Evolutionary conservation across 2,888 invertebrate genomes (phyloP), one percentile per base, ranked within the genome.

Genomic region (Margaritifera margaritifera): DNA sequence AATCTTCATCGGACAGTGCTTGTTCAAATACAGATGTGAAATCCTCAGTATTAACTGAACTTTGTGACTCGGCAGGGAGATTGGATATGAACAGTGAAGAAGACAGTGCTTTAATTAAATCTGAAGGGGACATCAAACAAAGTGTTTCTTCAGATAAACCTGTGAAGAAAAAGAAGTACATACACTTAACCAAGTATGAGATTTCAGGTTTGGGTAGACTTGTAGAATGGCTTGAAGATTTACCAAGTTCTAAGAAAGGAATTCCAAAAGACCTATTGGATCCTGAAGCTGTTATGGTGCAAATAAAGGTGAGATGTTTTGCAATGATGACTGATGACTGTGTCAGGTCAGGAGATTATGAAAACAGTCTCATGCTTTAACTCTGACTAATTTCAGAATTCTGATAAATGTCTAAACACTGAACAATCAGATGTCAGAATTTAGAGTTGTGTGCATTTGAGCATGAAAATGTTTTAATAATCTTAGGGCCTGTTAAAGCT

Each of bases 221-320:
- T 80, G 95, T 97, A 25, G 94, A 95, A 92, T 97, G 96, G 91
- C 91, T 98, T 24, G 96, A 96, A 87, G 94, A 95, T 87, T 91
- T 98, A 84, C 96, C 98, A 20, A 93, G 95, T 0, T 94, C 94
- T 71, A 95, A 96, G 86, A 96, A 96, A 90, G 95, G 95, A 68
- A 95, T 98, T 51, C 98, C 98, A 2, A 96, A 96, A 82, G 91
- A 98, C 62, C 93, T 98, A 27, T 92, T 93, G 1, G 95, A 98
- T 89, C 96, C 98, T 0, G 95, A 97, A 55, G 94, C 94, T 0
- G 91, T 98, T 55, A 95, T 98, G 64, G 93, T 94, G 74, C 97
- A 98, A 87, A 95, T 97, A 6, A 87, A 87, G 83, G 89, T 90
- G 81, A 64, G 68, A 11, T n/a, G 20, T 62, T 15, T 31, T 62